Conservation (phyloP, 2,888 invertebrate species). For the Scaptomyza tumidula region DNA sequence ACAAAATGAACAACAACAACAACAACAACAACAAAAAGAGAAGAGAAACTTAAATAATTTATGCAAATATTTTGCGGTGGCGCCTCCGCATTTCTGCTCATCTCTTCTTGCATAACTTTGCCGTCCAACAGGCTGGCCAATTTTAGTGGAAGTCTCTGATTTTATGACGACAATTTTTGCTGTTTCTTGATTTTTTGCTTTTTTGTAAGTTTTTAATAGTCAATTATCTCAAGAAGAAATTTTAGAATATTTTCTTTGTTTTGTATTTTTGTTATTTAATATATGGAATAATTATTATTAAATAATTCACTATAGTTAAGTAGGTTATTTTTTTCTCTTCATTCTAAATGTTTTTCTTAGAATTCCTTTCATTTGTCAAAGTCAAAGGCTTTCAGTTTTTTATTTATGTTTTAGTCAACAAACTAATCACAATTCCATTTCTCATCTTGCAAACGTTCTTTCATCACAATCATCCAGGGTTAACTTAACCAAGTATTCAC, state of each 20-base stretch:
- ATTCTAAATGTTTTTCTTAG: too few relatives aligned
- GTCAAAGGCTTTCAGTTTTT: neutral
- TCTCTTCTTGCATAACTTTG: conserved; percentile 53
- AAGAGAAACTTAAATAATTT: conserved; percentile 70
- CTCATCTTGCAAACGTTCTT: neutral
- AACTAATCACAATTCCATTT: neutral
- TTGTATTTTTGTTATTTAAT: neutral
- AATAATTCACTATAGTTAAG: too few relatives aligned
- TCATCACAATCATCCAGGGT: neutral
- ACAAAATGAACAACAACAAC: neutral
- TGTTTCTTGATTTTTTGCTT: neutral
- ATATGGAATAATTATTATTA: too few relatives aligned
- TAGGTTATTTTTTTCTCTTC: too few relatives aligned
- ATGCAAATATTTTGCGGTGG: conserved; percentile 72
- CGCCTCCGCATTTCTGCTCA: neutral
- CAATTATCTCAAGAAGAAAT: conserved; percentile 28
- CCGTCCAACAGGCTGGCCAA: conserved; percentile 52
- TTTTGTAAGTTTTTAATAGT: conserved; percentile 20
- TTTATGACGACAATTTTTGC: conserved; percentile 31
- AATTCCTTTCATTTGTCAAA: neutral
- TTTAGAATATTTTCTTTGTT: neutral
- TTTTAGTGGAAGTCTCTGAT: conserved; percentile 31
- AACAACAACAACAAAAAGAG: neutral
- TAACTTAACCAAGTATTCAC: conserved; percentile 42
- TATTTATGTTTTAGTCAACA: neutral